phyloP scores from a whole-genome alignment of 2,797 vertebrate genomes.

The Amazona finschi region DNA sequence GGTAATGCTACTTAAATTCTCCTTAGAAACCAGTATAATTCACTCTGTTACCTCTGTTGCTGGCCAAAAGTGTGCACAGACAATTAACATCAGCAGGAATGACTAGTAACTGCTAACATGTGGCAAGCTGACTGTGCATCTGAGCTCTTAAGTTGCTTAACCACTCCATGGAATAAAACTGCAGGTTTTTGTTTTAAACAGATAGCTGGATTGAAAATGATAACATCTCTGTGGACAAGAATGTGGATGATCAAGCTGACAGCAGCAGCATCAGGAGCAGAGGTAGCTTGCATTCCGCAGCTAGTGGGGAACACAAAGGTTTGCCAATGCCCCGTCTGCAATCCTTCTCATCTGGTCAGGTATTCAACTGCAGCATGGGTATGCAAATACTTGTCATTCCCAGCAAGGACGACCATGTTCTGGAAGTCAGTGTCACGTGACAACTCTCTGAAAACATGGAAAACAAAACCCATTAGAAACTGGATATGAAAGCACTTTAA shows the following conservation, averaged over 20 bases:
- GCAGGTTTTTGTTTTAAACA: constrained; percentile 49
- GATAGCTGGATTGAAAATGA: constrained; percentile 96
- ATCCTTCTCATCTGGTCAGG: constrained; percentile 88
- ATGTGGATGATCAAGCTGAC: constrained; percentile 86
- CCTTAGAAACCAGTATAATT: neutral
- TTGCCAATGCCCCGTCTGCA: constrained; percentile 92
- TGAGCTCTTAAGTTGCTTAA: neutral
- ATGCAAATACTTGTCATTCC: constrained; percentile 92
- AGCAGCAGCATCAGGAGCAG: constrained; percentile 87
- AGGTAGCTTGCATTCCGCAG: constrained; percentile 80
- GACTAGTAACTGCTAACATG: neutral
- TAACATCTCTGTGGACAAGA: constrained; percentile 90
- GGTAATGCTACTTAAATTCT: neutral
- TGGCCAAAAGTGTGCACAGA: neutral
- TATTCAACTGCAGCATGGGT: constrained; percentile 87
- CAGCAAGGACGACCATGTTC: constrained; percentile 90
- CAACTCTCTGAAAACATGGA: constrained; percentile 1
- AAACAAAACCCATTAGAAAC: neutral
- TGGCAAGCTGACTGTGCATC: neutral
- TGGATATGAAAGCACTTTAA: constrained; percentile 58
- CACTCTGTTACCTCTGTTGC: neutral
- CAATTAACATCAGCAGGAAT: neutral
- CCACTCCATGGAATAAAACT: neutral
- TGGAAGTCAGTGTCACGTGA: constrained; percentile 97
- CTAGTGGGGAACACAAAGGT: constrained; percentile 83